Evolutionary conservation across 2,113 vertebrate genomes (phyloP).

Genomic region (Nipponia nippon): DNA sequence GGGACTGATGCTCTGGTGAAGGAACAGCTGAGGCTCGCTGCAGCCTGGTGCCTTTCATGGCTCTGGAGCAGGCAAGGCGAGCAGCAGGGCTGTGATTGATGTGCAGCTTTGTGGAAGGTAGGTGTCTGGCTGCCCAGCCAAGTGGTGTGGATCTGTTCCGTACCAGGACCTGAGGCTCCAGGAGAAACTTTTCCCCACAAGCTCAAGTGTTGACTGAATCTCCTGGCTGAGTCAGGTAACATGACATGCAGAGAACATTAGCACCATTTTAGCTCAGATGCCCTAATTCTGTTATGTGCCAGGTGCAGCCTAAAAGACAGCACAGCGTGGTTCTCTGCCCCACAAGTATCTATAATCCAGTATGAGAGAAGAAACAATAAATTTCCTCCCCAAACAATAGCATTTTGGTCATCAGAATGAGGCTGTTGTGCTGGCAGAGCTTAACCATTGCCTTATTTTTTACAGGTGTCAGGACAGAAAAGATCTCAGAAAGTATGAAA

Average conservation of each 20-base stretch:
- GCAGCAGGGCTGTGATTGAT: neutral
- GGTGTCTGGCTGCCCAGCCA: neutral
- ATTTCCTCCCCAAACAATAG: neutral
- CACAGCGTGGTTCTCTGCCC: neutral
- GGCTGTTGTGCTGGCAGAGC: neutral
- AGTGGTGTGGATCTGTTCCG: neutral
- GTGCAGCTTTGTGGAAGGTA: neutral
- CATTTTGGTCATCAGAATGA: neutral
- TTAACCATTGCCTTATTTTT: neutral
- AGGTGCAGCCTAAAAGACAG: neutral
- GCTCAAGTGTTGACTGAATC: neutral
- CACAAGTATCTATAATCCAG: neutral
- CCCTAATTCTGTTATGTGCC: neutral
- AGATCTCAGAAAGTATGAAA: neutral
- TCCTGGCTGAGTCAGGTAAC: neutral
- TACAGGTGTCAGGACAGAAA: neutral
- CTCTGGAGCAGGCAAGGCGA: neutral
- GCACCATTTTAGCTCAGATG: neutral
- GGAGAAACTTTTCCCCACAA: neutral
- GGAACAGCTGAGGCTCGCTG: neutral
- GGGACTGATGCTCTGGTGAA: neutral
- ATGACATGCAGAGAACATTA: neutral
- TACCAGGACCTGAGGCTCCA: neutral
- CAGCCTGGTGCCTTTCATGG: neutral
- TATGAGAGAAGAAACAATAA: neutral